Base-by-base conservation (phyloP, 2,113 vertebrate species). In the Acanthisitta chloris region DNA sequence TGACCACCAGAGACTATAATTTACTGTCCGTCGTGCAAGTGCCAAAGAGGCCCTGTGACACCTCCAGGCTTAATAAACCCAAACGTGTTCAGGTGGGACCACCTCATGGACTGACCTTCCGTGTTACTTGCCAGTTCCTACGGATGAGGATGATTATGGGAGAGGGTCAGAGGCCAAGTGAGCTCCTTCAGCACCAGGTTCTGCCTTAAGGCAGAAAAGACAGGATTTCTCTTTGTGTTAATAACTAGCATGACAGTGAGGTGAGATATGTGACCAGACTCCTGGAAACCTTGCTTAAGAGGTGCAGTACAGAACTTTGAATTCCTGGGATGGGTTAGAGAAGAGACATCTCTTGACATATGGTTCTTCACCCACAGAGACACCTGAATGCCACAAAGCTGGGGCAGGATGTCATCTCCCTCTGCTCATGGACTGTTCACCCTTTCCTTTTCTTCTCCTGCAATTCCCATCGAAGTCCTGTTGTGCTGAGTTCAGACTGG, bases 91-190 rank as follows among this genome's bases (percentile, higher is more conserved):
- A 1, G 28, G 26, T 66, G 36, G 20, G 29, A 66, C 43, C 1
- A 0, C 12, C 38, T 58, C 10, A 8, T 0, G 4, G 20, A 6
- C 26, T 51, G 38, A n/a, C 26, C 67, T 93, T 57, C 28, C 0
- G 0, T 0, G 0, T 58, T 42, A 24, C 49, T 66, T 73, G 54
- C 18, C 2, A 1, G 5, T 42, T 73, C 58, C 38, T 61, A 9
- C 0, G 9, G 29, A 29, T 13, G 14, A 77, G 25, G 26, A 9
- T 59, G 45, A 12, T 54, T 46, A 31, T 14, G 9, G 17, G n/a
- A 43, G 20, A 86, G 20, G 14, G 55, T 55, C 48, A 73, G 58
- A 66, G 17, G 46, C 25, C 54, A 42, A 55, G 18, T 46, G 49
- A 69, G 12, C 25, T 69, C 31, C 33, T 80, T 16, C 28, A 14